Evolutionary conservation across 2,113 vertebrate genomes (phyloP).

Genomic region (Gymnorhina tibicen): DNA sequence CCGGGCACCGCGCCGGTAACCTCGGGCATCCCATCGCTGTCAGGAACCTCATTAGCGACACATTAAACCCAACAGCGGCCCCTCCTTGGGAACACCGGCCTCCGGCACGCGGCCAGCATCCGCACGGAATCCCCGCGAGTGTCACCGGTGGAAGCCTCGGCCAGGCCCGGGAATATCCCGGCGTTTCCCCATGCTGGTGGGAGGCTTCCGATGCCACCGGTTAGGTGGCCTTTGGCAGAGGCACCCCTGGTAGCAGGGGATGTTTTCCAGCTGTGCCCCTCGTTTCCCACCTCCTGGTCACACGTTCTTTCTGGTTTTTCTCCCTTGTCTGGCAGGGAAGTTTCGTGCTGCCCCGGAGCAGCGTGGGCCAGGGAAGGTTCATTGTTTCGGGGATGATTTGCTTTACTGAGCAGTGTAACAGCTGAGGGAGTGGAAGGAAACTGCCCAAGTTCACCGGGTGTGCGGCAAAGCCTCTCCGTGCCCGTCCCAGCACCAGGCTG

Average conservation of each 20-base stretch:
- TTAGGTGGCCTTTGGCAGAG: background rate
- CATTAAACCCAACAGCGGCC: background rate
- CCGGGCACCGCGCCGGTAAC: background rate
- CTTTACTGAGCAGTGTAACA: background rate
- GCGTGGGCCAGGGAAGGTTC: background rate
- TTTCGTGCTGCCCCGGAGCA: accelerated
- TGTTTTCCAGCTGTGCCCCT: background rate
- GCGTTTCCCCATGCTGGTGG: accelerated
- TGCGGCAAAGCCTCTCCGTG: accelerated
- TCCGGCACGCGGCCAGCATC: background rate
- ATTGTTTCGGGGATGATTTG: accelerated
- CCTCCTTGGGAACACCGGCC: background rate
- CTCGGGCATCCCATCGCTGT: background rate
- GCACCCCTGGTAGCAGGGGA: background rate
- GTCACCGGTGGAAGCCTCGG: background rate
- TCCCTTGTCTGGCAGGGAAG: background rate
- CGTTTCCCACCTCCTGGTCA: background rate
- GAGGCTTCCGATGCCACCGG: background rate
- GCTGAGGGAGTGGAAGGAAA: accelerated
- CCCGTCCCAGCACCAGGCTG: background rate
- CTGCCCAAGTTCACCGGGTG: accelerated
- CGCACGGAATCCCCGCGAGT: background rate
- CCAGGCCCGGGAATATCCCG: background rate
- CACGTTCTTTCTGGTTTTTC: accelerated
- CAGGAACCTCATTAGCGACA: background rate